phyloP scores from a whole-genome alignment of 2,797 vertebrate genomes.

The Sebastes nivosus region DNA sequence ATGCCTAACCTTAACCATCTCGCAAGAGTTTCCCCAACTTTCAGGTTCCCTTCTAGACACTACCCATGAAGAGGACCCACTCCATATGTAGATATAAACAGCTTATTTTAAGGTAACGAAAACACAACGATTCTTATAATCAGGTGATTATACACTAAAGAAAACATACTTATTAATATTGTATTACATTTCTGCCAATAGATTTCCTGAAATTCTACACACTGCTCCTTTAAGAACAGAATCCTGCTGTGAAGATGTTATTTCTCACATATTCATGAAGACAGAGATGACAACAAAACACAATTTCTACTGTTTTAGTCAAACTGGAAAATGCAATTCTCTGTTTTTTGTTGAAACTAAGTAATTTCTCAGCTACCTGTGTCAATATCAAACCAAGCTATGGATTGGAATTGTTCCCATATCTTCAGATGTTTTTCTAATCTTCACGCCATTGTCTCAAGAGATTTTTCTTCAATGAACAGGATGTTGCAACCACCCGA shows the following conservation, averaged over 20 bases:
- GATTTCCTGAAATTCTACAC: background rate
- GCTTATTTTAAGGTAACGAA: too few relatives aligned
- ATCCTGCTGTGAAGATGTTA: background rate
- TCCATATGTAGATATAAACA: too few relatives aligned
- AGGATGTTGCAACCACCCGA: conserved; percentile 22
- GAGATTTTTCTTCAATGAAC: background rate
- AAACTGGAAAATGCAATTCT: background rate
- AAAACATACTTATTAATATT: too few relatives aligned
- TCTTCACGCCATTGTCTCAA: background rate
- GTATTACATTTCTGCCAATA: background rate
- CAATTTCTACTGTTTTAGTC: background rate
- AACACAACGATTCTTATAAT: too few relatives aligned
- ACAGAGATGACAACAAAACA: background rate
- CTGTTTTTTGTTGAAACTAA: too few relatives aligned
- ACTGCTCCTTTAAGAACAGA: background rate
- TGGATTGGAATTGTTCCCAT: background rate
- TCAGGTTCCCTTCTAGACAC: too few relatives aligned
- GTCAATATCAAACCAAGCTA: background rate
- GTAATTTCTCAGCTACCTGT: background rate
- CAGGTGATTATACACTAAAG: too few relatives aligned
- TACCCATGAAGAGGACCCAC: too few relatives aligned
- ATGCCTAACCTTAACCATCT: too few relatives aligned
- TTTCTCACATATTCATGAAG: background rate
- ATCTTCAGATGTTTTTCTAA: background rate
- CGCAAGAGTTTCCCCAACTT: too few relatives aligned